phyloP scores from a whole-genome alignment of 2,113 vertebrate species.

The Galbula dea region DNA sequence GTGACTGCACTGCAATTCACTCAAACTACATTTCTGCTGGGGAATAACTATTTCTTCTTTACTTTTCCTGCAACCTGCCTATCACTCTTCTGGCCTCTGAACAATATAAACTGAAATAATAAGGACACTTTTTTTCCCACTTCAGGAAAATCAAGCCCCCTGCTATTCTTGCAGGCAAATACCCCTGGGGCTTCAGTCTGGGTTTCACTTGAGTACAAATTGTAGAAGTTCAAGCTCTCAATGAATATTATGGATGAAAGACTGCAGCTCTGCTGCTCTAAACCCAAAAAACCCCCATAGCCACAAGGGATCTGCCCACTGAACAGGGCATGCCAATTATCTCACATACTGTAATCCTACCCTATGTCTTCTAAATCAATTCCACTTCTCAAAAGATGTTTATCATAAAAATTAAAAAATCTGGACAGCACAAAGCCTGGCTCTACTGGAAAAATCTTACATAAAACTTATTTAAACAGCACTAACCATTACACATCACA shows the following conservation, averaged over 20 bases:
- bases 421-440: not conserved
- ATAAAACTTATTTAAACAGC: constrained; percentile 18
- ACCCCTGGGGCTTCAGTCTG: not conserved
- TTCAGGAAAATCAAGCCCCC: not conserved
- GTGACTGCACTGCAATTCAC: not conserved
- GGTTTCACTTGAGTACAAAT: not conserved
- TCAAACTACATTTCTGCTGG: not conserved
- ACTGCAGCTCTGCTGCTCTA: not conserved
- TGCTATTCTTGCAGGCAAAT: not conserved
- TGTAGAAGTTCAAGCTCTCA: not conserved
- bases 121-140: not conserved
- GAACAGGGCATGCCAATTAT: not conserved
- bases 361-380: not conserved
- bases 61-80: not conserved
- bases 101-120: not conserved
- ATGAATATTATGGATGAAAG: constrained; percentile 4
- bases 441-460: not conserved
- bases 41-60: not conserved
- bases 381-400: not conserved
- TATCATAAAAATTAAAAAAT: not conserved
- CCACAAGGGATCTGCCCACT: not conserved
- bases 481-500: not conserved
- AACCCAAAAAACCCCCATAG: not conserved
- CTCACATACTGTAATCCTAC: not conserved
- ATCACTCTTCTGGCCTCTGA: not conserved